A percentile compares a stretch with the other conserved stretches of the same genome.
Evolutionary conservation across 2,113 vertebrate species (phyloP).

Genomic region (Ivindomyrus marchei): DNA sequence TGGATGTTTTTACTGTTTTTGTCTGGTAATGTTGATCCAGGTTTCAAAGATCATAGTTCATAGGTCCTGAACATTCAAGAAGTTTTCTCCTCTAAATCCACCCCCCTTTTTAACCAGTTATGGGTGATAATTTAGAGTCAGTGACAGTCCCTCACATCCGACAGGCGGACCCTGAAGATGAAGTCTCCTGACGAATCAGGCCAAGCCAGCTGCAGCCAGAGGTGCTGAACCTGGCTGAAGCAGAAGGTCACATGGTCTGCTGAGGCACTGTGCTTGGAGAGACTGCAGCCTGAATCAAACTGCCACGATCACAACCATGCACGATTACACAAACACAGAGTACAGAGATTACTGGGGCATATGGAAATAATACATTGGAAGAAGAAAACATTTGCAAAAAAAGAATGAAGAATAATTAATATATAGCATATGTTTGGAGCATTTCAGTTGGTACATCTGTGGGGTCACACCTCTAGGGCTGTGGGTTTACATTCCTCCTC

Average conservation of each 20-base stretch:
- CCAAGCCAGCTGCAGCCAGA: conserved; percentile 79
- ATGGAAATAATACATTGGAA: not conserved
- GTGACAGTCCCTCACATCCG: conserved; percentile 60
- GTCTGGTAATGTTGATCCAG: not conserved
- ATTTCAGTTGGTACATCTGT: not conserved
- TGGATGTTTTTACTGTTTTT: not conserved
- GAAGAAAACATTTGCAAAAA: not conserved
- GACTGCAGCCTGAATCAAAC: conserved; percentile 60
- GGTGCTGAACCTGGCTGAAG: conserved; percentile 71
- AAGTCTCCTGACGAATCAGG: conserved; percentile 75
- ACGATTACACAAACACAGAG: not conserved
- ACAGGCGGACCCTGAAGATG: conserved; percentile 71
- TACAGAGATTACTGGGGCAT: not conserved
- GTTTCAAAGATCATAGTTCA: not conserved
- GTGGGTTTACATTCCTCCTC: not conserved
- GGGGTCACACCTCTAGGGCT: not conserved
- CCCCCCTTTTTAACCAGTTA: not conserved
- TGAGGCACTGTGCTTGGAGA: conserved; percentile 73
- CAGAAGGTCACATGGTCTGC: conserved; percentile 68
- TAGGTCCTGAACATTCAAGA: not conserved
- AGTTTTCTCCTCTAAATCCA: not conserved
- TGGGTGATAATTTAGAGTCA: not conserved
- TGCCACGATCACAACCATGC: conserved; percentile 32
- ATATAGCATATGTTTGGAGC: not conserved
- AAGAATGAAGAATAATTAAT: not conserved